A percentile compares a stretch with the other conserved stretches of the same genome.
Conservation (phyloP, 2,797 vertebrate genomes). For the Vultur gryphus region DNA sequence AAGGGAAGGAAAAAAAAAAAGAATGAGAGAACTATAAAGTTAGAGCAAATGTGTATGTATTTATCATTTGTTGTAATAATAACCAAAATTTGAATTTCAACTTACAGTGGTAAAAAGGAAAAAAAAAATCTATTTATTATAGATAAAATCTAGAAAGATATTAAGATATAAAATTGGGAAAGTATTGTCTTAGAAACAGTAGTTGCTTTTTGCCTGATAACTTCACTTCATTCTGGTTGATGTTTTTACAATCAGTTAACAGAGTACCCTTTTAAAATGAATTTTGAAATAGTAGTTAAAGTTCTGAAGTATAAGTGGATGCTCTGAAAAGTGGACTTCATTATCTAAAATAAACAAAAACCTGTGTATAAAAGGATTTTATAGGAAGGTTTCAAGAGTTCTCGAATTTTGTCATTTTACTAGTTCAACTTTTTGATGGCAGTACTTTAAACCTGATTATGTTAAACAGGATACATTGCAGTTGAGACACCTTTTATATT, state of each 20-base stretch:
- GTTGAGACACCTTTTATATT: not conserved
- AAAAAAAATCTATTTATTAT: not conserved
- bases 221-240: not conserved
- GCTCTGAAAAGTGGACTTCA: not conserved
- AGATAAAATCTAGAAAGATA: not conserved
- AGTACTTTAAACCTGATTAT: not conserved
- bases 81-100: not conserved
- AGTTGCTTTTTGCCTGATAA: not conserved
- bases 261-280: not conserved
- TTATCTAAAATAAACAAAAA: not conserved
- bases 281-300: not conserved
- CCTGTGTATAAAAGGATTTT: not conserved
- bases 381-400: not conserved
- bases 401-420: not conserved
- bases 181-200: not conserved
- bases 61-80: not conserved
- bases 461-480: not conserved
- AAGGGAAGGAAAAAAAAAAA: conserved; percentile 1
- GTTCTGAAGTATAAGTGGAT: not conserved
- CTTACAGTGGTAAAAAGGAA: not conserved
- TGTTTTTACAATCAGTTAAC: not conserved
- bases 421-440: not conserved
- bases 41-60: not conserved
- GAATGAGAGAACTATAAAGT: not conserved
- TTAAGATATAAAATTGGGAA: not conserved